Base-by-base conservation (phyloP, 2,888 invertebrate species). In the Eupelmus urozonus region DNA sequence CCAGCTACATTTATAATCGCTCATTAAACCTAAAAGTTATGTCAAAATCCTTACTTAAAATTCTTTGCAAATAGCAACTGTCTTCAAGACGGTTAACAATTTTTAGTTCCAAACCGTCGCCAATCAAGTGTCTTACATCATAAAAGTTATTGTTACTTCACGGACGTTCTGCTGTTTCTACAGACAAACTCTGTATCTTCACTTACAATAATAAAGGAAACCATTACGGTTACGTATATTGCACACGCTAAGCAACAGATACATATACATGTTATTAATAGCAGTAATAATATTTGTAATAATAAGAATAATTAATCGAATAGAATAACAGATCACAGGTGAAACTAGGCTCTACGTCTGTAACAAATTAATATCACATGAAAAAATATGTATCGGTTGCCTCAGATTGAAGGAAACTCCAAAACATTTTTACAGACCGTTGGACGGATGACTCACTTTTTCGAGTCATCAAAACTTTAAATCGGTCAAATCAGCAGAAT, bases 331-430 rank as follows among this genome's bases (percentile, higher is more conserved):
- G 84, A 86, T 87, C 87, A 87, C 87, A 87, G 86, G 86, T 86
- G 77, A 86, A 85, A 87, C 84, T 87, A 86, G 83, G 84, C 85
- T 75, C 60, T 86, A 87, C 71, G 71, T 82, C 85, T 86, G 84
- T 83, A 88, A 86, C 84, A 87, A 87, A 87, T 85, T 86, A 85
- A 83, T 88, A 88, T 88, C 88, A 88, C 88, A 88, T 86, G 84
- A 88, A 87, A 87, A 87, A 87, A 87, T 87, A 87, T 88, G 86
- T 85, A 85, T 87, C 84, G 78, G 84, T 88, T 87, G 82, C 82
- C 81, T 69, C 77, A 66, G 23, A 51, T 57, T 67, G 3, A 69
- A 66, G 66, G 60, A 79, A 72, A 53, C 45, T 53, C 76, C 42
- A 70, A 11, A 59, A 20, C 45, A 27, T 18, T 82, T 78, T 84